Conservation (phyloP, 2,113 vertebrate genomes). For the Rhizomys pruinosus region DNA sequence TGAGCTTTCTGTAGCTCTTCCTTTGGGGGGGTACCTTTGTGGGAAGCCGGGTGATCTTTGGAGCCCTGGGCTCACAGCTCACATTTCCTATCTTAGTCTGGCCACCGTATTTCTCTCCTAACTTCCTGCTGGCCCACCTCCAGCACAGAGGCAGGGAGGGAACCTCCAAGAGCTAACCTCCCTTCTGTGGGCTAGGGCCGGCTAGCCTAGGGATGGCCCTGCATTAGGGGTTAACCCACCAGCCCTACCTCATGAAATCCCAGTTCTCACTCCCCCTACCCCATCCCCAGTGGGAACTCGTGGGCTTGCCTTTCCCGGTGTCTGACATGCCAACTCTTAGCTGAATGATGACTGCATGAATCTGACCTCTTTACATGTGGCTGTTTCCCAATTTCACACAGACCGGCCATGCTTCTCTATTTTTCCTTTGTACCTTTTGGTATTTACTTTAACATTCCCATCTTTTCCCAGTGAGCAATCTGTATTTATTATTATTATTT, state of each 20-base stretch:
- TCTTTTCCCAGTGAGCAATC: neutral
- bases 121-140: neutral
- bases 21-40: neutral
- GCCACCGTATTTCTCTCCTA: no score
- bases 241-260: neutral
- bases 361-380: fast-evolving
- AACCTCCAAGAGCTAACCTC: neutral
- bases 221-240: neutral
- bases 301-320: neutral
- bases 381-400: neutral
- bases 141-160: neutral
- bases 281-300: neutral
- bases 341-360: neutral
- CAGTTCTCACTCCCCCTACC: neutral
- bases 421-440: neutral
- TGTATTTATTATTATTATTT: no score
- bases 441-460: neutral
- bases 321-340: neutral
- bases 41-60: neutral
- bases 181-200: neutral
- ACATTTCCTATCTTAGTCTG: neutral
- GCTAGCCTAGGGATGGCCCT: neutral
- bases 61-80: neutral
- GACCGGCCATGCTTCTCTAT: neutral
- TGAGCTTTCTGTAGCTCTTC: neutral